Base-by-base conservation (phyloP, 1,140 invertebrate species). In the Cherax destructor region DNA sequence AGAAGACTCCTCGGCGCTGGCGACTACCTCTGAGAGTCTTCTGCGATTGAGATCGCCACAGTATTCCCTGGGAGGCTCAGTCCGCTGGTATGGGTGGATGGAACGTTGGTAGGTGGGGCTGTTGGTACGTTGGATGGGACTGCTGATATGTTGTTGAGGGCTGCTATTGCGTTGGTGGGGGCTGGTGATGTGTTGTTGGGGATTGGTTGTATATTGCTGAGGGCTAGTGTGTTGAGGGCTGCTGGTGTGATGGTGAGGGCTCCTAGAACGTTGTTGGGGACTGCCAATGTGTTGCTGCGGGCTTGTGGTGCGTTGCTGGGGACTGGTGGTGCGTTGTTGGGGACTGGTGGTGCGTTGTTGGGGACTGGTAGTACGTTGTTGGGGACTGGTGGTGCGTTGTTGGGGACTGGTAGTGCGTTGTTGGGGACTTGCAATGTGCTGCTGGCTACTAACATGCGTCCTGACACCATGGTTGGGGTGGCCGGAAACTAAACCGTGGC, bases 381-480 rank as follows among this genome's bases (percentile, higher is more conserved):
- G n/a, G 21, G 18, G 10, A 24, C n/a, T 52, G 11, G 13, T 50
- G 21, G 21, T 52, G 69, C 30, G n/a, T 16, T 85, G 83, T 11
- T 47, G 18, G 11, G 69, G 24, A 18, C 80, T 83, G n/a, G 52
- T n/a, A n/a, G n/a, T 83, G 80, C 80, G 80, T 61, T 83, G 80
- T 52, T 83, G 59, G 30, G 30, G 30, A 41, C 30, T 41, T 41
- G 30, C 30, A 0, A 41, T 41, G 56, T 11, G 56, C 0, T 3
- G 21, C 24, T 10, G n/a, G 30, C 77, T 56, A 30, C 80, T 30
- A 5, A 52, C 1, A 7, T 74, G 69, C 6, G 24, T 21, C 21
- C 21, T 74, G 24, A 74, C 24, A 11, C 69, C n/a, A 30, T 74
- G 24, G 24, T 7, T 30, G 11, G 69, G 24, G 4, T 59, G 10